Conservation (phyloP, 2,888 invertebrate species). For the Andrena haemorrhoa region DNA sequence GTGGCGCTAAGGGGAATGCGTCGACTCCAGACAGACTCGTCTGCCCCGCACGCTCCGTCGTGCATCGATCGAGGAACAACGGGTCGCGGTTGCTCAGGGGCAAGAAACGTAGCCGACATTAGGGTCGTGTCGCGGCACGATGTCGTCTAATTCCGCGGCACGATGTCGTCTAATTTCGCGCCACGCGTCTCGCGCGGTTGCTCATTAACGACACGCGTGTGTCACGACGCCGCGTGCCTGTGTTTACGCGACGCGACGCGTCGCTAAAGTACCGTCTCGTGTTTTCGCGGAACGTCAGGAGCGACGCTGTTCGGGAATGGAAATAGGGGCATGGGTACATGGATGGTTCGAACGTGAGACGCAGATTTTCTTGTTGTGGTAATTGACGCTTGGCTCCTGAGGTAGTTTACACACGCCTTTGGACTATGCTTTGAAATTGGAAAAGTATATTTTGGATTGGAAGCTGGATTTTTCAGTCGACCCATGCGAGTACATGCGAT, state of each 20-base stretch:
- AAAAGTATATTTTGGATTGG: too few species aligned
- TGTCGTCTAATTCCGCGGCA: conserved; percentile 59
- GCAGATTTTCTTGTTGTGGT: not conserved
- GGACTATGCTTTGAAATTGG: too few species aligned
- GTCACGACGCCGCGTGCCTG: conserved; percentile 6
- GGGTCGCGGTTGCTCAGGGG: conserved; percentile 34
- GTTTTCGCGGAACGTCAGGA: conserved; percentile 50
- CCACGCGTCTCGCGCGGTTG: conserved; percentile 27
- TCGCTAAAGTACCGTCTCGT: conserved; percentile 37
- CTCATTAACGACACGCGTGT: conserved; percentile 57
- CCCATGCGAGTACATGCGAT: too few species aligned
- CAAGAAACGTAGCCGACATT: conserved; percentile 66
- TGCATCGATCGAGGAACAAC: conserved; percentile 61
- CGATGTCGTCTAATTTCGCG: conserved; percentile 64
- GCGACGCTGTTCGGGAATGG: not conserved
- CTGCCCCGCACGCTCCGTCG: conserved; percentile 30
- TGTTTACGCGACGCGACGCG: conserved; percentile 21
- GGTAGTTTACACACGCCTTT: too few species aligned
- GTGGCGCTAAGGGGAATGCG: conserved; percentile 41
- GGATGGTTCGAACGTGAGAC: not conserved
- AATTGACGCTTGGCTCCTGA: not conserved
- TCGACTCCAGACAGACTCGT: conserved; percentile 44
- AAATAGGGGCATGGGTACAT: not conserved
- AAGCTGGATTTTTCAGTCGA: too few species aligned
- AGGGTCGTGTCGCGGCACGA: conserved; percentile 62